Conservation (phyloP, 1,140 invertebrate species). For the Mercenaria mercenaria region DNA sequence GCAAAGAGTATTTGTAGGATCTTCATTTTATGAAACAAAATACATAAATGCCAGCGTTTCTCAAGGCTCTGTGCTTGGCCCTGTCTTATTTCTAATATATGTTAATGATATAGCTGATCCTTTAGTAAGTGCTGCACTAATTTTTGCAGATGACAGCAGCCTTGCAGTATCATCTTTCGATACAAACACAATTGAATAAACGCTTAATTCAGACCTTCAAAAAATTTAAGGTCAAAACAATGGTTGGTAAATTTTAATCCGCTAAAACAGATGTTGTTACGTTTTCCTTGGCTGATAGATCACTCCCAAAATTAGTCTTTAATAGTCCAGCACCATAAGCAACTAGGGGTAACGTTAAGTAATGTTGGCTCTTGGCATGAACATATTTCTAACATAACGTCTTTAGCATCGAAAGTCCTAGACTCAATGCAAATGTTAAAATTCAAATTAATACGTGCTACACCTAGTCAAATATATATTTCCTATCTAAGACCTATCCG, state of each 20-base stretch:
- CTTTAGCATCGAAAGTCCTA: background rate
- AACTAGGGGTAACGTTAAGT: background rate
- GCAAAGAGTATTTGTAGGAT: background rate
- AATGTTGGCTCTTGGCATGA: background rate
- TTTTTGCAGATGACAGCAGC: background rate
- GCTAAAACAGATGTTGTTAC: background rate
- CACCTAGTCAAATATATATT: conserved; percentile 27
- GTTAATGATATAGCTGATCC: background rate
- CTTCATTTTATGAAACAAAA: background rate
- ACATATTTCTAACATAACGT: background rate
- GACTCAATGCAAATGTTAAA: conserved; percentile 20
- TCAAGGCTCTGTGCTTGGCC: background rate
- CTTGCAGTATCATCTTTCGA: background rate
- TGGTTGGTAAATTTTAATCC: background rate
- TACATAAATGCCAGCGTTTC: conserved; percentile 1
- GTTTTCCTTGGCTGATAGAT: background rate
- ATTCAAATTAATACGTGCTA: background rate
- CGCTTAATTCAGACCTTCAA: background rate
- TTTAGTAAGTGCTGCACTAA: background rate
- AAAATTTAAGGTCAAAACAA: background rate
- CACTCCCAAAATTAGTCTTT: background rate
- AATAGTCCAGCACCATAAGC: background rate
- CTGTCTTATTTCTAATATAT: background rate
- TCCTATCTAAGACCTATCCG: conserved; percentile 18
- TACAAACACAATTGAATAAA: background rate